Conservation (phyloP, 2,888 invertebrate genomes). For the Colletes collaris region DNA sequence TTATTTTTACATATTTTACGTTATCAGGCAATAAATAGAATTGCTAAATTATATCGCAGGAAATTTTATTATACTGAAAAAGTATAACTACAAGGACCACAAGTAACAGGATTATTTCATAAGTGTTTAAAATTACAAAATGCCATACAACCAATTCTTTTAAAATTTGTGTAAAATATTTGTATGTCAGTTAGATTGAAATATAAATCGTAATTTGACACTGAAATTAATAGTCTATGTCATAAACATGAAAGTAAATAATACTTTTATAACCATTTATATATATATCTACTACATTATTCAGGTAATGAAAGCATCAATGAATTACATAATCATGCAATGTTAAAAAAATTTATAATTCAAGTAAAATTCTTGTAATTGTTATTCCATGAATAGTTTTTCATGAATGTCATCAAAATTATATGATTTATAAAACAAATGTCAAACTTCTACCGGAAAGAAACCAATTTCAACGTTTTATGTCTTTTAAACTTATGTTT, state of each 20-base stretch:
- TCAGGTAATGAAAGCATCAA: slow-evolving; percentile 34
- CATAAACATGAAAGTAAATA: slow-evolving; percentile 61
- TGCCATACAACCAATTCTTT: slow-evolving; percentile 42
- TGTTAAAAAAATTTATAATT: slow-evolving; percentile 39
- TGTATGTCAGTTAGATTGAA: slow-evolving; percentile 43
- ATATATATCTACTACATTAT: slow-evolving; percentile 53
- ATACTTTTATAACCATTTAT: slow-evolving; percentile 61
- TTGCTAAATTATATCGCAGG: slow-evolving; percentile 42
- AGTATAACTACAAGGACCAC: slow-evolving; percentile 47
- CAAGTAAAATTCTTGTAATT: slow-evolving; percentile 31
- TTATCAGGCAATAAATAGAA: slow-evolving; percentile 50
- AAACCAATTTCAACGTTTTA: slow-evolving; percentile 20
- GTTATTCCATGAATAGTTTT: slow-evolving; percentile 22
- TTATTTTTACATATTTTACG: slow-evolving; percentile 58
- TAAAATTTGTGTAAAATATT: slow-evolving; percentile 44
- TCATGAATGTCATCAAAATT: slow-evolving; percentile 17
- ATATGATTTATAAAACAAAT: slow-evolving; percentile 33
- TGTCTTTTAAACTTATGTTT: slow-evolving; percentile 3
- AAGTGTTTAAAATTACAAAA: slow-evolving; percentile 36
- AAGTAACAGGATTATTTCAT: slow-evolving; percentile 47
- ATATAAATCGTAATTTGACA: slow-evolving; percentile 42
- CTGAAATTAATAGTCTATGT: slow-evolving; percentile 44
- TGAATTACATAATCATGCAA: slow-evolving; percentile 44
- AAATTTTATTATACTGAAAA: slow-evolving; percentile 44
- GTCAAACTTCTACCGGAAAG: slow-evolving; percentile 23